Evolutionary conservation across 2,888 invertebrate genomes (phyloP), one percentile per base, ranked within the genome.

Genomic region (Dolichomitus sp.): DNA sequence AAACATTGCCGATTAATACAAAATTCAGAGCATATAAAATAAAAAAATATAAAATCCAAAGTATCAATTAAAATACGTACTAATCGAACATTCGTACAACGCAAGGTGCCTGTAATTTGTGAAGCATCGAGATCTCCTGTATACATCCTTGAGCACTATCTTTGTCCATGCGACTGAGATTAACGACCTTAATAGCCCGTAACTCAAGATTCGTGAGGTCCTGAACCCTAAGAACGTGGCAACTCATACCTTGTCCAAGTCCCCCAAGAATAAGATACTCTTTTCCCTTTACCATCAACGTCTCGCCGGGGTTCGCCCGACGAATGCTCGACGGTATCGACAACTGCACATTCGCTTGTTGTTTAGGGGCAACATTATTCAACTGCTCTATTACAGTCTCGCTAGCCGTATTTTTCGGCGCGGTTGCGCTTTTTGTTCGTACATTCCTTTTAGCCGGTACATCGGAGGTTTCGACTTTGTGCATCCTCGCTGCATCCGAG

Each of bases 211-310:
- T 94, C 89, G 96, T 96, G 83, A 96, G 94, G 57, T 97, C 97
- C 95, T 97, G 94, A 61, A 94, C 95, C 92, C 95, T 95, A 74
- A 95, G 97, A 4, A 99, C 99, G 93, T 97, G 96, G 90, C 98
- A 98, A 75, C 98, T 98, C 52, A 98, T 99, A n/a, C 99, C 99
- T 87, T 95, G 96, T 0, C 99, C 99, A 63, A 99, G 94, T 88
- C 96, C 95, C 84, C 96, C 97, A 14, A 97, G 94, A 69, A 97
- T 95, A 83, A 95, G 94, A 93, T 98, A 99, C 33, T 96, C 95
- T 68, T 95, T 95, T 30, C 95, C 95, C 85, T 98, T 98, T 1
- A 99, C 97, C 48, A 89, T 93, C 14, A 96, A 94, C 17, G 94
- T 95, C 87, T 95, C 95, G 70, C 90, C 89, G 14, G 87, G 85